These are phyloP conservation scores for Rhagoletis zephyria DNA, from an alignment of 1,140 invertebrate species.

Conservation along the genomic window DNA sequence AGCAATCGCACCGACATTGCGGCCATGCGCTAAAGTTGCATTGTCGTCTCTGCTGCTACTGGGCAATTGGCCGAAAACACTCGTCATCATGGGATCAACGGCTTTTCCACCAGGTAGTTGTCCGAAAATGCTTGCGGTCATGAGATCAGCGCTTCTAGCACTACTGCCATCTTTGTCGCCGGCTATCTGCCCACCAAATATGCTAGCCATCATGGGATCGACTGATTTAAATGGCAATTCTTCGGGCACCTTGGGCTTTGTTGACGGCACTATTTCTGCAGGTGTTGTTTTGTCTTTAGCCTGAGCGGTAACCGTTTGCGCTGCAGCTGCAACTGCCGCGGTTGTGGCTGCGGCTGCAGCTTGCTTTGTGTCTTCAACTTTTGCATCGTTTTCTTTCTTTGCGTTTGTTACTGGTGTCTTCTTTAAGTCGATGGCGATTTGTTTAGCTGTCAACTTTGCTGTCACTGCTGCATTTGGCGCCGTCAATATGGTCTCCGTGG, in stretches of 20 bases:
- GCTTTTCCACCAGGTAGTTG: background rate
- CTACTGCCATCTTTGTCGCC: background rate
- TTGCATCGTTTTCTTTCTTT: background rate
- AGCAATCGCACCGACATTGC: background rate
- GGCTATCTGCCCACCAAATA: conserved; percentile 5
- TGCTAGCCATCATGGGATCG: background rate
- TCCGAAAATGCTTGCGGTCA: conserved; percentile 8
- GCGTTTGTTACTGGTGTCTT: background rate
- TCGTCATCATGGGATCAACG: conserved; percentile 11
- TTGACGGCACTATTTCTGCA: too few relatives aligned
- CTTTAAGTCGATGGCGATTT: background rate
- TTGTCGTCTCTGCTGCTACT: background rate
- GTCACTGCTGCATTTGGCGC: conserved; percentile 57
- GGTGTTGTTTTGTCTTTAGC: background rate
- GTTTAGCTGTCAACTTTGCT: conserved; percentile 65
- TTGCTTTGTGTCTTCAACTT: background rate
- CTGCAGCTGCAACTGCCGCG: background rate
- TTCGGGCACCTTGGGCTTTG: background rate
- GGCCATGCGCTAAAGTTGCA: too few relatives aligned
- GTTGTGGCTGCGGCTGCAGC: background rate
- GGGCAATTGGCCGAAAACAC: conserved; percentile 19
- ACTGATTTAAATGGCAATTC: background rate
- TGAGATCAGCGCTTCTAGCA: background rate
- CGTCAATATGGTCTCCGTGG: conserved; percentile 56
- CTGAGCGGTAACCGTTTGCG: background rate